Base-by-base conservation (phyloP, 2,888 invertebrate species). In the Drosophila peninsularis region DNA sequence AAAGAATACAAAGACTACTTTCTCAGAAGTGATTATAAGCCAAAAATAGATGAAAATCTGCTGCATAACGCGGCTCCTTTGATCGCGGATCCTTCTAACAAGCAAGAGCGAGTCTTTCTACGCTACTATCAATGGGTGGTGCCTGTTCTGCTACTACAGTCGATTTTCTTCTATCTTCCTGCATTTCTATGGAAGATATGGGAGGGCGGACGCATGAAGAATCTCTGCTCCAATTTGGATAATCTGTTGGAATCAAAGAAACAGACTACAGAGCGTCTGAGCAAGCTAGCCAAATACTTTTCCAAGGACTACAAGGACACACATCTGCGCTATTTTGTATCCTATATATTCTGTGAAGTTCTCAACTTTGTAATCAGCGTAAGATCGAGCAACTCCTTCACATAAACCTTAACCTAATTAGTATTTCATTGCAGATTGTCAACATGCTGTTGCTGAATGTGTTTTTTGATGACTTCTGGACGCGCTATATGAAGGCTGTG, bases 311-410 rank as follows among this genome's bases (percentile, higher is more conserved):
- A 90, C 57, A 89, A 87, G 65, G 90, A 87, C 21, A 80, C 91
- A 0, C 92, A 92, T 62, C 79, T 88, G 47, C 90, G 90, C 84
- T 96, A 96, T 84, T 95, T 95, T 2, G 89, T 94, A 53, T 93
- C 95, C 67, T 96, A 95, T 89, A 93, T 95, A 41, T 91, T 95
- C 77, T 96, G 96, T 83, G 97, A 97, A 92, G 70, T 95, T 9
- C 92, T 96, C 64, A 97, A 97, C 91, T 94, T 96, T 80, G 36
- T 93, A 34, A 96, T 96, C 92, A 95, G 95, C 91, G 95, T 96
- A 92, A 94, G 95, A 92, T 39, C 5, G 1, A 4, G 1, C 3
- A 36, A 2, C 11, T 41, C 1, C 0, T 11, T n/a, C 10, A 3
- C 6, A 13, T 1, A 19, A n/a, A 44, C 0, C 13, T 5, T 30